phyloP scores from a whole-genome alignment of 2,888 invertebrate genomes.

The Enchytraeus crypticus region DNA sequence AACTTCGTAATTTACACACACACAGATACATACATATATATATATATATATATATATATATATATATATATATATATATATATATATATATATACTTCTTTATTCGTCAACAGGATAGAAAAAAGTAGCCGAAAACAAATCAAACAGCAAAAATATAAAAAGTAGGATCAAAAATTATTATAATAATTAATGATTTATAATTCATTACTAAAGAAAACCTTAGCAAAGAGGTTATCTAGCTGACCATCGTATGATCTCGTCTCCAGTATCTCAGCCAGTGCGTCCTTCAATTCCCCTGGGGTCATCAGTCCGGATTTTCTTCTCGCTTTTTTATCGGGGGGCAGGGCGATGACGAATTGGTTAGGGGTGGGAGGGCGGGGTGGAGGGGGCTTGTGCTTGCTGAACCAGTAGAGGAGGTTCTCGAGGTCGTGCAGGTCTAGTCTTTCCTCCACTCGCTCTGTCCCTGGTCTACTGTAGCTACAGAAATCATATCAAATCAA shows the following conservation, averaged over 20 bases:
- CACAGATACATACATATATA: no score
- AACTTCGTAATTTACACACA: no score
- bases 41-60: no score
- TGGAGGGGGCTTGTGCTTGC: constrained; percentile 32
- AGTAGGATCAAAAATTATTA: no score
- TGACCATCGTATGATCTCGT: constrained; percentile 43
- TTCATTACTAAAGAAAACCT: no score
- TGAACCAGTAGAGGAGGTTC: constrained; percentile 40
- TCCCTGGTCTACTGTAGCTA: not conserved
- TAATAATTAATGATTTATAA: no score
- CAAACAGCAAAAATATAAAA: not conserved
- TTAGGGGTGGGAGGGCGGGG: constrained; percentile 17
- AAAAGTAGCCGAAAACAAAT: no score
- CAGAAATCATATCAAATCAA: no score
- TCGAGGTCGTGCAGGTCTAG: constrained; percentile 44
- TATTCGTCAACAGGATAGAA: no score
- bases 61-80: no score
- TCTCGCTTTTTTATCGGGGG: constrained; percentile 31
- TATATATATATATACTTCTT: no score
- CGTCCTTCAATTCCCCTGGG: constrained; percentile 42
- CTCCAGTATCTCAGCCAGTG: constrained; percentile 39
- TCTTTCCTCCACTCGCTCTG: constrained; percentile 39
- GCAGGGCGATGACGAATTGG: constrained; percentile 16
- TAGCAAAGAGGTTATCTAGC: constrained; percentile 43
- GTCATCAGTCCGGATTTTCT: constrained; percentile 42